Conservation (phyloP, 2,113 vertebrate genomes). For the Phylloscopus trochiloides region DNA sequence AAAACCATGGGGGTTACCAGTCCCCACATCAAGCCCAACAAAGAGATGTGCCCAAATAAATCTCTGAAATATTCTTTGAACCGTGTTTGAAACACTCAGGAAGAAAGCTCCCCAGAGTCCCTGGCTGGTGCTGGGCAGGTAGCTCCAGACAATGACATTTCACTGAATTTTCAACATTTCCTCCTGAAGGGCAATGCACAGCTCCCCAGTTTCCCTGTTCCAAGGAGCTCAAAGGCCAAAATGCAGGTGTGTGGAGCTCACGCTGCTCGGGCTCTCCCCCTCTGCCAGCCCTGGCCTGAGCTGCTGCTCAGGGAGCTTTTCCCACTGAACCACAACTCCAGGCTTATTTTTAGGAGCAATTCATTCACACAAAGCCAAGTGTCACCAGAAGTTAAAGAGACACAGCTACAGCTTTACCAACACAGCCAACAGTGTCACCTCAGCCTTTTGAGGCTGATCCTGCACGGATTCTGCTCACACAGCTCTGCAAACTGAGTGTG, state of each 20-base stretch:
- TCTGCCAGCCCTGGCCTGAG: background rate
- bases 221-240: background rate
- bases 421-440: background rate
- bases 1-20: background rate
- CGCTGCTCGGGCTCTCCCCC: background rate
- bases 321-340: background rate
- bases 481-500: background rate
- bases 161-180: no score
- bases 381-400: background rate
- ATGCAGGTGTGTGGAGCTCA: background rate
- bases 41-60: background rate
- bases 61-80: background rate
- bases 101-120: background rate
- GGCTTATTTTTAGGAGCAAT: background rate
- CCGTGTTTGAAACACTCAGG: background rate
- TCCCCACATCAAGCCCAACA: fast-evolving
- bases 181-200: background rate
- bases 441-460: background rate
- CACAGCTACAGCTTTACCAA: background rate
- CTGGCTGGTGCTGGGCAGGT: background rate
- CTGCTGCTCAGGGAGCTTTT: background rate
- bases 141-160: background rate
- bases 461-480: background rate
- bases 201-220: fast-evolving
- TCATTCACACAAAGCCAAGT: conserved; percentile 5